Conservation (phyloP, 2,113 vertebrate species). For the Toxostoma redivivum region DNA sequence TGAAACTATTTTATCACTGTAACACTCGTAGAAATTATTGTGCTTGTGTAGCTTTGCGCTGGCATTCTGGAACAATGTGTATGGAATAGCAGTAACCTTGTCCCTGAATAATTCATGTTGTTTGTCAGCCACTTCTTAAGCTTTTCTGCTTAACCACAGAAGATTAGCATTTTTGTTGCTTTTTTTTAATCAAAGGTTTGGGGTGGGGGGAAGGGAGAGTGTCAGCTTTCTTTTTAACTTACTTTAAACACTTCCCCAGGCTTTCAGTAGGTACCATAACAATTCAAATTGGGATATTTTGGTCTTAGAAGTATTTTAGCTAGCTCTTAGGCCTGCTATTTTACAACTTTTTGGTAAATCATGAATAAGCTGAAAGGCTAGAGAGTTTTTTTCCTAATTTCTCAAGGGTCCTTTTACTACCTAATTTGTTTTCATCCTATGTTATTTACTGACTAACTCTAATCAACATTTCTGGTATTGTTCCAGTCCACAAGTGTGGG, state of each 20-base stretch:
- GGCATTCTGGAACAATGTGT: slow-evolving; percentile 7
- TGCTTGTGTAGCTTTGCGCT: slow-evolving; percentile 19
- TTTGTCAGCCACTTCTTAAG: slow-evolving; percentile 64
- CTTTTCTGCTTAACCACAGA: slow-evolving; percentile 60
- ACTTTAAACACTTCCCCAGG: slow-evolving; percentile 52
- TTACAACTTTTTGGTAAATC: slow-evolving; percentile 38
- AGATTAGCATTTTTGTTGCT: slow-evolving; percentile 64
- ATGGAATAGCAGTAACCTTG: slow-evolving; percentile 36
- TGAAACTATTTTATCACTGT: not conserved
- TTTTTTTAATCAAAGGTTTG: slow-evolving; percentile 64
- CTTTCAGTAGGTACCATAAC: slow-evolving; percentile 19
- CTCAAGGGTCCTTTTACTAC: slow-evolving; percentile 64
- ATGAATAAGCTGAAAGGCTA: slow-evolving; percentile 61
- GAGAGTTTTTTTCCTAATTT: slow-evolving; percentile 63
- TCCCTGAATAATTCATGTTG: slow-evolving; percentile 72
- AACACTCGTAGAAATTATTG: slow-evolving; percentile 15
- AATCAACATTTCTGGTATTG: slow-evolving; percentile 53
- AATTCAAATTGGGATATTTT: slow-evolving; percentile 22
- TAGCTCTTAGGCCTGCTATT: slow-evolving; percentile 34
- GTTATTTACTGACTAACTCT: slow-evolving; percentile 66
- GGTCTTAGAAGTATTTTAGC: slow-evolving; percentile 19
- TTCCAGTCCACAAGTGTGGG: slow-evolving; percentile 35
- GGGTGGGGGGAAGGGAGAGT: not conserved
- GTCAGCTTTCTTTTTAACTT: slow-evolving; percentile 26
- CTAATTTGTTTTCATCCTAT: slow-evolving; percentile 68